These are phyloP conservation scores for Nephrotoma appendiculata DNA, from an alignment of 2,888 invertebrate genomes.

Conservation along the genomic window DNA sequence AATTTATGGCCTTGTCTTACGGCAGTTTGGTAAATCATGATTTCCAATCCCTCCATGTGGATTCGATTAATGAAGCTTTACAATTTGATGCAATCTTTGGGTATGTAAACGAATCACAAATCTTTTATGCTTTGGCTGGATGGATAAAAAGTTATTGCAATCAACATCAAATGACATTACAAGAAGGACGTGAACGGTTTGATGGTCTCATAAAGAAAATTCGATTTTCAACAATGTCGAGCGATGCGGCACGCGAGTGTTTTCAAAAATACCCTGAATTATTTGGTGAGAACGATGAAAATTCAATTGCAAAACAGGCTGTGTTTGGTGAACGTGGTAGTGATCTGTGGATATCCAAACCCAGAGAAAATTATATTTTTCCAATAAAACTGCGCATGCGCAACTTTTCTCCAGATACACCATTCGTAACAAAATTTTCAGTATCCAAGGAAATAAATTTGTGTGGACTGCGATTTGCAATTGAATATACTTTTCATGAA, in stretches of 20 bases:
- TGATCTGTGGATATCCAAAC: background rate
- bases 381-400: no score
- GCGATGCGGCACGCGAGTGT: background rate
- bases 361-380: background rate
- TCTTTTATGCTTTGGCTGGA: background rate
- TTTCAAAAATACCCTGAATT: background rate
- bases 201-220: background rate
- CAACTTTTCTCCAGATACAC: no score
- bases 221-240: background rate
- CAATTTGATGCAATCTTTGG: background rate
- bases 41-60: background rate
- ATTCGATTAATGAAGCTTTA: background rate
- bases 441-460: no score
- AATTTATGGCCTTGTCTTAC: no score
- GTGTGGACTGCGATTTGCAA: no score
- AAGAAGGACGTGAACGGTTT: background rate
- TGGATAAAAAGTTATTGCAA: background rate
- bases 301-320: background rate
- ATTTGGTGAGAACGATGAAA: background rate
- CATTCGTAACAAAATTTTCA: no score
- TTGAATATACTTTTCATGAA: fast-evolving
- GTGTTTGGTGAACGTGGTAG: background rate
- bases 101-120: background rate
- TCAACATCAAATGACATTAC: background rate
- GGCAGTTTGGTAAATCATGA: background rate